A percentile compares a stretch with the other conserved stretches of the same genome.
Conservation (phyloP, 1,140 invertebrate genomes). For the Drosophila mauritiana region DNA sequence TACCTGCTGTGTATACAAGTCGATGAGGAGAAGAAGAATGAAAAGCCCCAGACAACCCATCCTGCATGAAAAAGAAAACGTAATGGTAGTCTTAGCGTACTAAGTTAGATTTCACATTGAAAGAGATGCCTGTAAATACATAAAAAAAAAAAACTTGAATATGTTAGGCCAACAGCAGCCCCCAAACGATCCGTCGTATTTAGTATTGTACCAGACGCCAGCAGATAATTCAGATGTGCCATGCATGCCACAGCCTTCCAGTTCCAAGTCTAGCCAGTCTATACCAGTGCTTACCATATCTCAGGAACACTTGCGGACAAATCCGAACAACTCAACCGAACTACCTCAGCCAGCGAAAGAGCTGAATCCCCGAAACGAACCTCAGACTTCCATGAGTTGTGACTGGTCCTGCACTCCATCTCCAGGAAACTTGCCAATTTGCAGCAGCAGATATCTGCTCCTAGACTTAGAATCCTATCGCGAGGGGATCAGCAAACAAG, state of each 20-base stretch:
- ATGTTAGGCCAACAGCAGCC: constrained; percentile 25
- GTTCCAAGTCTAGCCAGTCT: constrained; percentile 47
- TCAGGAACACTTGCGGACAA: constrained; percentile 61
- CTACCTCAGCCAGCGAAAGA: constrained; percentile 64
- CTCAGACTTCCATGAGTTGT: constrained; percentile 57
- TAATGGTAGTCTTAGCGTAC: constrained; percentile 23
- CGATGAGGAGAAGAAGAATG: constrained; percentile 10
- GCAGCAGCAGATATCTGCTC: constrained; percentile 22
- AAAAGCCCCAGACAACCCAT: constrained; percentile 15
- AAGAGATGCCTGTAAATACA: constrained; percentile 54
- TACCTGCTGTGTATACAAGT: constrained; percentile 76
- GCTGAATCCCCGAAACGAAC: constrained; percentile 46
- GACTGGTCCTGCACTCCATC: constrained; percentile 38
- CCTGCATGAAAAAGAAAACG: constrained; percentile 16
- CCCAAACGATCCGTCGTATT: constrained; percentile 49
- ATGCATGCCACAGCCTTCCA: constrained; percentile 65
- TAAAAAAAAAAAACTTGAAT: background rate
- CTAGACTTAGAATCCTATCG: constrained; percentile 37
- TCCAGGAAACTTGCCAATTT: constrained; percentile 49
- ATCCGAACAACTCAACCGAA: constrained; percentile 57
- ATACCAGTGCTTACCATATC: constrained; percentile 64
- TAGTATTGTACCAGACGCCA: constrained; percentile 40
- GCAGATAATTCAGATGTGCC: constrained; percentile 74
- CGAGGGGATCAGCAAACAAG: constrained; percentile 13
- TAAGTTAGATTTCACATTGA: constrained; percentile 54